Evolutionary conservation across 2,888 invertebrate genomes (phyloP).

Genomic region (Alitta virens): DNA sequence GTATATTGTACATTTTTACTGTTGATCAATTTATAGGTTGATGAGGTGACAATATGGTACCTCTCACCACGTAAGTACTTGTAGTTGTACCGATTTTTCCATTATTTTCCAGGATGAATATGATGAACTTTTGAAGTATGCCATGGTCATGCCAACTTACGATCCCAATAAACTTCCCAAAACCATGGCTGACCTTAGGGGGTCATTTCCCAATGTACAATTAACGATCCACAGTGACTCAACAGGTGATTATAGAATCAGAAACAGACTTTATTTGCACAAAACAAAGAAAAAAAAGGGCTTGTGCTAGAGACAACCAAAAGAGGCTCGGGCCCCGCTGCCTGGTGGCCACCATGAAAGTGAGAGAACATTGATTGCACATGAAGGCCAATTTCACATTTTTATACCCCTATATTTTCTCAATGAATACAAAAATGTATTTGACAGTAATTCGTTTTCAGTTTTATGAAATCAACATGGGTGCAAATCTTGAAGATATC

Average conservation of each 20-base stretch:
- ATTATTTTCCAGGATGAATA: constrained; percentile 45
- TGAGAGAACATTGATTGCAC: no score
- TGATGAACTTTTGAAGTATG: constrained; percentile 52
- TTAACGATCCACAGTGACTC: not conserved
- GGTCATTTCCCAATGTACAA: constrained; percentile 30
- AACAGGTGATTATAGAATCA: not conserved
- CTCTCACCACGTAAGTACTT: no score
- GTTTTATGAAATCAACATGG: no score
- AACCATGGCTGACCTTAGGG: constrained; percentile 34
- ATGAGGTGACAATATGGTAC: no score
- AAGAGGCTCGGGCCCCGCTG: no score
- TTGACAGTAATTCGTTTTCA: no score
- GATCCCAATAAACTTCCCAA: constrained; percentile 34
- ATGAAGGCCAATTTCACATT: no score
- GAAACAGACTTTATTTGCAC: not conserved
- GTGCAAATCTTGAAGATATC: no score
- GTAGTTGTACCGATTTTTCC: no score
- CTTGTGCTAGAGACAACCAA: no score
- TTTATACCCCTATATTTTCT: not conserved
- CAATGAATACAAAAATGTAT: not conserved
- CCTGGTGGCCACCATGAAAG: no score
- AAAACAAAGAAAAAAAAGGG: not conserved
- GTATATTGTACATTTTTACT: constrained; percentile 26
- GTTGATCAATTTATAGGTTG: no score
- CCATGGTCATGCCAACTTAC: constrained; percentile 46